A percentile compares a stretch with the other conserved stretches of the same genome.
These are phyloP conservation scores for Mystacornis crossleyi DNA, from an alignment of 2,113 vertebrate genomes.

Conservation along the genomic window DNA sequence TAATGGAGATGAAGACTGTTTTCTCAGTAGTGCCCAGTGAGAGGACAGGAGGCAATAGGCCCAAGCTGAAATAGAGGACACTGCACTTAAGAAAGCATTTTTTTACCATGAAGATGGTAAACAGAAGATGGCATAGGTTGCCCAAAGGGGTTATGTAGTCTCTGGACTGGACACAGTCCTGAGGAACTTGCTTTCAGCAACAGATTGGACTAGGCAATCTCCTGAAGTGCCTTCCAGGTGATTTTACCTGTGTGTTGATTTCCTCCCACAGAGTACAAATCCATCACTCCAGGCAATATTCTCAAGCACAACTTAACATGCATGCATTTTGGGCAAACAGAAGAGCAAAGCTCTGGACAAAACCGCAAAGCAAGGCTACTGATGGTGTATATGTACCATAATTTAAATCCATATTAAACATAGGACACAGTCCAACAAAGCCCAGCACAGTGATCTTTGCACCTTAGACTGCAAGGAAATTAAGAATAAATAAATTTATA, in stretches of 20 bases:
- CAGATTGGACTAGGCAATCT: background rate
- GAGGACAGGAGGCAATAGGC: background rate
- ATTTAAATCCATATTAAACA: background rate
- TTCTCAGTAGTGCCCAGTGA: background rate
- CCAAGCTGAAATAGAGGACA: background rate
- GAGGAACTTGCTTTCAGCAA: background rate
- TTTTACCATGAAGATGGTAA: background rate
- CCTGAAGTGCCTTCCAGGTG: background rate
- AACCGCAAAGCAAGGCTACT: background rate
- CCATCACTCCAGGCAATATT: background rate
- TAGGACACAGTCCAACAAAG: background rate
- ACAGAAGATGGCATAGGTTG: background rate
- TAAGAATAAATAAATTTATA: background rate
- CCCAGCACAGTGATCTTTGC: background rate
- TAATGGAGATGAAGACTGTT: background rate
- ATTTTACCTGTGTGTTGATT: background rate
- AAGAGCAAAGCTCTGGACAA: background rate
- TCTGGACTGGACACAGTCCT: background rate
- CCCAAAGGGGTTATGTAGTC: background rate
- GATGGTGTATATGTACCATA: background rate
- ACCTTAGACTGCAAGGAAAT: background rate
- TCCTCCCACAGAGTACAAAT: background rate
- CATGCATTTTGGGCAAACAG: background rate
- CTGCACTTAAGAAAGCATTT: background rate
- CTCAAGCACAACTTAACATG: background rate